Evolutionary conservation across 1,140 invertebrate species (phyloP).

Genomic region (Drosophila prosaltans): DNA sequence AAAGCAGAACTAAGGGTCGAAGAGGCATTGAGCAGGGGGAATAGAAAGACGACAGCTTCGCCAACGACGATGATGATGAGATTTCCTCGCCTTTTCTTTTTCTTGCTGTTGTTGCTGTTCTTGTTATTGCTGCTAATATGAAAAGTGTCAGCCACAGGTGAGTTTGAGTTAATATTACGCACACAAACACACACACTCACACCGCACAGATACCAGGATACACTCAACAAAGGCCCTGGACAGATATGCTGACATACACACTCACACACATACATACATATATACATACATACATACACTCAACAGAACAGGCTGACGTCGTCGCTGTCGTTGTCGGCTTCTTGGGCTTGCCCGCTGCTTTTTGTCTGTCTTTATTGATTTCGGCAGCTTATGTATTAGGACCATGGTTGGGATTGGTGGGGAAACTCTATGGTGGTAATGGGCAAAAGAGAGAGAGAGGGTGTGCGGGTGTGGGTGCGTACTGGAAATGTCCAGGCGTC

Average conservation of each 20-base stretch:
- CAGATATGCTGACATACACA: slow-evolving; percentile 36
- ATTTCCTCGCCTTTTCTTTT: slow-evolving; percentile 42
- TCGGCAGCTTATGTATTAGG: slow-evolving; percentile 58
- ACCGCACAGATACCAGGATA: slow-evolving; percentile 34
- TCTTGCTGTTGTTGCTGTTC: slow-evolving; percentile 54
- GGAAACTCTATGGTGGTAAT: slow-evolving; percentile 2
- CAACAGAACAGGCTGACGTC: slow-evolving; percentile 12
- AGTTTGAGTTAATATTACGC: slow-evolving; percentile 66
- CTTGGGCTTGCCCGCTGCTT: slow-evolving; percentile 50
- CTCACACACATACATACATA: slow-evolving; percentile 24
- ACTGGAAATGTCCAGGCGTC: slow-evolving; percentile 50
- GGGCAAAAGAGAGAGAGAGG: not conserved
- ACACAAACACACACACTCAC: slow-evolving; percentile 22
- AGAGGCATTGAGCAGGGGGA: not conserved
- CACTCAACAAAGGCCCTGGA: slow-evolving; percentile 39
- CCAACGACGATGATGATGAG: slow-evolving; percentile 40
- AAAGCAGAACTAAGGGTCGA: slow-evolving; percentile 9
- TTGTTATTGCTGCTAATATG: slow-evolving; percentile 47
- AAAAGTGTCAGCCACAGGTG: slow-evolving; percentile 77
- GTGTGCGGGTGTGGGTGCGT: slow-evolving; percentile 15
- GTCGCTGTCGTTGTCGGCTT: slow-evolving; percentile 21
- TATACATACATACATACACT: not conserved
- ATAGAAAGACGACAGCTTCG: slow-evolving; percentile 1
- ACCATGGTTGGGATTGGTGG: slow-evolving; percentile 4
- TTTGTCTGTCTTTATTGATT: slow-evolving; percentile 74